Conservation (phyloP, 2,888 invertebrate species). For the Thereva nobilitata region DNA sequence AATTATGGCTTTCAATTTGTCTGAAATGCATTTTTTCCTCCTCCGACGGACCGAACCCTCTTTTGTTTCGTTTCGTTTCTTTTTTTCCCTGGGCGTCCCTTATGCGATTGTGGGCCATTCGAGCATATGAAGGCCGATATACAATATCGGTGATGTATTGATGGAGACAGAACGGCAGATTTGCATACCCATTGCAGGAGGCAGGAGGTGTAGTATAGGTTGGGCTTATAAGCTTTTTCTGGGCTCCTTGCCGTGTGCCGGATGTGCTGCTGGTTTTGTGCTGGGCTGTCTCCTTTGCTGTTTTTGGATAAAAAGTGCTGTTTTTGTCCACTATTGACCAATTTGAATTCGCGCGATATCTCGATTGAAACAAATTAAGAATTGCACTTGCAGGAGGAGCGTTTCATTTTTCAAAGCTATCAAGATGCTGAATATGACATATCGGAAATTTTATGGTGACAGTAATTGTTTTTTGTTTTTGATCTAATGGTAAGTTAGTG, state of each 20-base stretch:
- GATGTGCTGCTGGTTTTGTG: no score
- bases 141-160: constrained; percentile 32
- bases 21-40: constrained; percentile 40
- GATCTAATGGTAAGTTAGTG: no score
- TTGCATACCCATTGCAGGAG: constrained; percentile 31
- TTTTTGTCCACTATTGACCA: constrained; percentile 19
- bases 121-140: constrained; percentile 22
- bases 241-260: no score
- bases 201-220: not conserved
- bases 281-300: not conserved
- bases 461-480: no score
- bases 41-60: not conserved
- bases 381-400: constrained; percentile 5
- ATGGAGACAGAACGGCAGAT: constrained; percentile 34
- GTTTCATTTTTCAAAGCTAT: no score
- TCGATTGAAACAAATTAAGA: constrained; percentile 39
- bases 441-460: no score
- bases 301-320: constrained; percentile 18
- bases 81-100: constrained; percentile 9
- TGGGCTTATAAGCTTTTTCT: no score
- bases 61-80: not conserved
- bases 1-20: constrained; percentile 42
- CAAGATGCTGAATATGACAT: no score
- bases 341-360: constrained; percentile 39
- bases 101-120: constrained; percentile 23